Evolutionary conservation across 2,888 invertebrate genomes (phyloP).

Genomic region (Pammene fasciana): DNA sequence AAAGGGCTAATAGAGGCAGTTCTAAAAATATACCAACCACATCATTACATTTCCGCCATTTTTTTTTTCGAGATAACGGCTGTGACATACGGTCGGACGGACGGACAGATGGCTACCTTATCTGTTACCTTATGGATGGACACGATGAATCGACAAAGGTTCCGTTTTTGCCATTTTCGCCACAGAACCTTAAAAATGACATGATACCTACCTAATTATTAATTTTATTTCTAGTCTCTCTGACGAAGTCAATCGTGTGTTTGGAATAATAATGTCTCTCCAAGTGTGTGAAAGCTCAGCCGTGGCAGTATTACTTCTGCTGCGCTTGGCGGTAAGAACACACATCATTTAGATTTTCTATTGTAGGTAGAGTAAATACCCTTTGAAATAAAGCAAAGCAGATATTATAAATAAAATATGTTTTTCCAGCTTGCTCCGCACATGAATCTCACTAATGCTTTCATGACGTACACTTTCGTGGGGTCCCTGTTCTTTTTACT

Average conservation of each 20-base stretch:
- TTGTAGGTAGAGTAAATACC: too few species aligned
- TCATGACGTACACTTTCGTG: slow-evolving; percentile 76
- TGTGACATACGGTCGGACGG: too few species aligned
- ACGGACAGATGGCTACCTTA: too few species aligned
- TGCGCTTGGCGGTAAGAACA: slow-evolving; percentile 69
- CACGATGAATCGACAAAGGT: too few species aligned
- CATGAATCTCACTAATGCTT: slow-evolving; percentile 68
- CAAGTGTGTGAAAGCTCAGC: slow-evolving; percentile 77
- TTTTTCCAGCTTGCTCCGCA: slow-evolving; percentile 67
- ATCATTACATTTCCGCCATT: too few species aligned
- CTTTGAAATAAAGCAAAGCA: background rate
- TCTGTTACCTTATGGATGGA: too few species aligned
- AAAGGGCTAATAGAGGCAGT: too few species aligned
- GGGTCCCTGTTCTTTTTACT: slow-evolving; percentile 68
- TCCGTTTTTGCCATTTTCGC: too few species aligned
- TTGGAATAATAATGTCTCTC: slow-evolving; percentile 77
- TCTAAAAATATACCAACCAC: too few species aligned
- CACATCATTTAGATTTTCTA: background rate
- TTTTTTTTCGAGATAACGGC: too few species aligned
- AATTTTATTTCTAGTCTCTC: slow-evolving; percentile 59
- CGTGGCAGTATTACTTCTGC: slow-evolving; percentile 71
- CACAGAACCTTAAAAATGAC: too few species aligned
- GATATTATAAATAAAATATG: background rate
- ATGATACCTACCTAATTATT: background rate
- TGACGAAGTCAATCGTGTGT: slow-evolving; percentile 71